phyloP scores from a whole-genome alignment of 2,113 vertebrate genomes.

The Callipepla californica region DNA sequence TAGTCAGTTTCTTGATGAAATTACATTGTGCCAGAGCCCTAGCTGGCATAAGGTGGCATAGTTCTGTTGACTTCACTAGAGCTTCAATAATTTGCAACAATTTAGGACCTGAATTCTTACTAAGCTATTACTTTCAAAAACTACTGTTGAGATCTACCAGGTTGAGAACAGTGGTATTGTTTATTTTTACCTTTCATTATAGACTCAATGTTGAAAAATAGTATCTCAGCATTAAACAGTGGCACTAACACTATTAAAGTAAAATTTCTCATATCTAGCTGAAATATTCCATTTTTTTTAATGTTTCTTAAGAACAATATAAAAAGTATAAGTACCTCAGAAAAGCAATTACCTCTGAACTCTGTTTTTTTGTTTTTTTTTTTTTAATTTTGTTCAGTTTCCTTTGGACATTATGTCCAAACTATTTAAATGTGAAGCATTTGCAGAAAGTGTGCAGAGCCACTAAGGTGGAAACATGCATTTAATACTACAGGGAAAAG shows the following conservation, averaged over 20 bases:
- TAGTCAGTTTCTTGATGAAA: not conserved
- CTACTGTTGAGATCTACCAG: not conserved
- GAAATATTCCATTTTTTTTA: not conserved
- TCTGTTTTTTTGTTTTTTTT: not conserved
- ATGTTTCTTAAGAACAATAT: not conserved
- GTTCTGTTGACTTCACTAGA: not conserved
- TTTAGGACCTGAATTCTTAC: not conserved
- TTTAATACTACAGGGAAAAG: conserved; percentile 10
- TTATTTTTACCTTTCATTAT: not conserved
- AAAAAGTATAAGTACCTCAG: not conserved
- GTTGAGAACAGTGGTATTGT: not conserved
- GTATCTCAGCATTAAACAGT: not conserved
- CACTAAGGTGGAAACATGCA: not conserved
- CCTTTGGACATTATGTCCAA: not conserved
- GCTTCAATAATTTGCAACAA: not conserved
- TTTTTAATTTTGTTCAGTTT: not conserved
- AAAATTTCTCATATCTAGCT: not conserved
- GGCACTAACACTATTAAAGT: not conserved
- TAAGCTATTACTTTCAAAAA: not conserved
- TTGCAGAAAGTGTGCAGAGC: not conserved
- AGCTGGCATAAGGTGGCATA: not conserved
- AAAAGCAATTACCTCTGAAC: conserved; percentile 9
- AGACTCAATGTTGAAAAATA: not conserved
- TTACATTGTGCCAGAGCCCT: not conserved
- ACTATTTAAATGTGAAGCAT: conserved; percentile 2